Percentiles rank a stretch among this genome's conserved stretches.
phyloP scores from a whole-genome alignment of 2,113 vertebrate species.

The Centropus bengalensis region DNA sequence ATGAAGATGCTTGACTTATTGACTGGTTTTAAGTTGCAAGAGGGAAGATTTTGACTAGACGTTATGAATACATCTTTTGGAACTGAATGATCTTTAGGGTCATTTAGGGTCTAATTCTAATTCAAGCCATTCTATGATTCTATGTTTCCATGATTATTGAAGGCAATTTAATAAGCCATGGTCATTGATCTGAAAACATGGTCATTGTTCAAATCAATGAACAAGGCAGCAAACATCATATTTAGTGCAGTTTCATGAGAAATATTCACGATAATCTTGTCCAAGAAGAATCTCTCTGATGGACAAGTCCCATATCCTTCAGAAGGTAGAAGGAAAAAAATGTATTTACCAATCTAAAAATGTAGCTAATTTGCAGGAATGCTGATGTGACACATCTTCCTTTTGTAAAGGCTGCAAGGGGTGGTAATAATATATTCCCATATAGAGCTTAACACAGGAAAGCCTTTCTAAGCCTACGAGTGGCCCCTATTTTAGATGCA shows the following conservation, averaged over 20 bases:
- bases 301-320: not conserved
- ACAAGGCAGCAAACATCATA: fast-evolving
- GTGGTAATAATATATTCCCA: not conserved
- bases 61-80: too few relatives aligned
- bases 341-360: not conserved
- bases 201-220: not conserved
- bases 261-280: not conserved
- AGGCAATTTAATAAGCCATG: not conserved
- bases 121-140: too few relatives aligned
- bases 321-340: not conserved
- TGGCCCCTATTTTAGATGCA: not conserved
- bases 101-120: too few relatives aligned
- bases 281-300: not conserved
- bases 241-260: not conserved
- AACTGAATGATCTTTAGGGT: too few relatives aligned
- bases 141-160: too few relatives aligned
- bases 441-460: fast-evolving
- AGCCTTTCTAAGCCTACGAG: not conserved
- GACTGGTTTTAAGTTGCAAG: too few relatives aligned
- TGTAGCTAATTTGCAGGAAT: not conserved
- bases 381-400: fast-evolving
- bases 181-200: not conserved
- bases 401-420: not conserved
- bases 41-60: too few relatives aligned
- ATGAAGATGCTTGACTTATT: not conserved